Evolutionary conservation across 2,888 invertebrate genomes (phyloP), one percentile per base, ranked within the genome.

Genomic region (Tinea semifulvella): DNA sequence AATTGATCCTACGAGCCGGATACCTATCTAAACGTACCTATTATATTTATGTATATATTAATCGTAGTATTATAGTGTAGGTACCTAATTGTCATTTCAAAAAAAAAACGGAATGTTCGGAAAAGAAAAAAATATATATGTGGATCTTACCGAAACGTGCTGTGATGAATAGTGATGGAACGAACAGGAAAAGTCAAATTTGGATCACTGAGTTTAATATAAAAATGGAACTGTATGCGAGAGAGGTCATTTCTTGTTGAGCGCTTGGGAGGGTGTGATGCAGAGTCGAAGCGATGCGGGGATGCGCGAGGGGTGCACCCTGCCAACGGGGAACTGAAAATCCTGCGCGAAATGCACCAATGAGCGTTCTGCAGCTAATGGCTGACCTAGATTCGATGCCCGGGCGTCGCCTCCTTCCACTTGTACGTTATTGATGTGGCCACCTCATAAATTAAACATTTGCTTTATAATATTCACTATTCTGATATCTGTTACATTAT

Each of bases 261-360:
- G 6, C 2, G 31, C 13, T n/a, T 11, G n/a, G n/a, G 31, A 31
- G 31, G 31, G 31, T 31, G 31, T 31, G 31, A 4, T 13, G 2
- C 3, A 13, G 7, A 14, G 4, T 31, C 13, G 13, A 31, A 14
- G 31, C 31, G 2, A 31, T 31, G 31, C 31, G 31, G 31, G 14
- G 31, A 31, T 31, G 31, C 31, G 31, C 31, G 13, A 31, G 31
- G 31, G 31, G 31, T 31, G 31, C 31, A 31, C 31, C 31, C 31
- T 31, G 6, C 3, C 26, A 26, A n/a, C n/a, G n/a, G n/a, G n/a
- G n/a, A n/a, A 11, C 26, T 31, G 31, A 31, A 22, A 31, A 31
- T 7, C 31, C 31, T 36, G 36, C 36, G 36, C 36, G 18, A 18
- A 36, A 10, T 36, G 36, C 36, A 36, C 36, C 36, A 36, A 36